phyloP scores from a whole-genome alignment of 2,888 invertebrate species.

The Drepana falcataria region DNA sequence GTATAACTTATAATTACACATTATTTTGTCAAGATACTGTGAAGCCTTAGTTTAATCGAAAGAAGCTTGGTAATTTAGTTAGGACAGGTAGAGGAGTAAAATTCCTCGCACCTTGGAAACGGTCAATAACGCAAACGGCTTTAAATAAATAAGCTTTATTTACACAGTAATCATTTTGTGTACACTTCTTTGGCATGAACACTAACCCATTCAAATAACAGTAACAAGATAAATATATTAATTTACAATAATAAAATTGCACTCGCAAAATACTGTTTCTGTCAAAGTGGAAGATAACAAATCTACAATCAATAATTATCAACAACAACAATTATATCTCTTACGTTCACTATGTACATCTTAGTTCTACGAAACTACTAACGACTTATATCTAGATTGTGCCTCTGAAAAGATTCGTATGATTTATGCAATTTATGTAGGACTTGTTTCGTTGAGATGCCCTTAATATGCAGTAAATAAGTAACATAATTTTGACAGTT shows the following conservation, averaged over 20 bases:
- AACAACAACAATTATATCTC: slow-evolving; percentile 38
- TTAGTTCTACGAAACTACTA: slow-evolving; percentile 36
- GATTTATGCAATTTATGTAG: neutral
- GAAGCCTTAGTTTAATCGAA: too few species aligned
- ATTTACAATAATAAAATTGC: slow-evolving; percentile 50
- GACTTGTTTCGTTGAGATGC: too few species aligned
- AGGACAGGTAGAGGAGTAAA: too few species aligned
- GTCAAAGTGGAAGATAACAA: slow-evolving; percentile 19
- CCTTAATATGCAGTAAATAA: too few species aligned
- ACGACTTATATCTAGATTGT: slow-evolving; percentile 37
- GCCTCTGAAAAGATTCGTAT: slow-evolving; percentile 6
- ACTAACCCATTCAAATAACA: slow-evolving; percentile 50
- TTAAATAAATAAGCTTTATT: slow-evolving; percentile 60
- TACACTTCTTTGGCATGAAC: slow-evolving; percentile 72
- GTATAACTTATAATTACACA: too few species aligned
- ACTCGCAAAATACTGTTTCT: slow-evolving; percentile 65
- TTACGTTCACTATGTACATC: slow-evolving; percentile 35
- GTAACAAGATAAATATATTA: slow-evolving; percentile 26
- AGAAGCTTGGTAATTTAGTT: too few species aligned
- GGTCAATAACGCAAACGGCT: slow-evolving; percentile 8
- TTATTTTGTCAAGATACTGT: too few species aligned
- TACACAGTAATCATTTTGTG: slow-evolving; percentile 61
- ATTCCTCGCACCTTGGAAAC: too few species aligned
- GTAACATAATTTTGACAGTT: neutral
- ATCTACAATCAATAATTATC: slow-evolving; percentile 35